phyloP scores from a whole-genome alignment of 2,888 invertebrate genomes.

The Athetis lepigone region DNA sequence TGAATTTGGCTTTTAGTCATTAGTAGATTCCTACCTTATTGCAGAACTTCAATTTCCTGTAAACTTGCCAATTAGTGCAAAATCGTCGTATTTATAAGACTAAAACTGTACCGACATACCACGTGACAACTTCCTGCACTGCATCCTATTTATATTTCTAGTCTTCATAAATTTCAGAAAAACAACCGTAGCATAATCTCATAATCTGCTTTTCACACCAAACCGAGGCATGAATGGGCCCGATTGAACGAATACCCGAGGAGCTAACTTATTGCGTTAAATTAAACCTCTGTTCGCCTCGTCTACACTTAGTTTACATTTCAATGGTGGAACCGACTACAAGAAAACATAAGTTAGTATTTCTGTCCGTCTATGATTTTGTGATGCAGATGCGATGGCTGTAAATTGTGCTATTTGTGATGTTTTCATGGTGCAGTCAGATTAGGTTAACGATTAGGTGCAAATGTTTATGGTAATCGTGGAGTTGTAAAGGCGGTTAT shows the following conservation, averaged over 20 bases:
- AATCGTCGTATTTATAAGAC: too few species aligned
- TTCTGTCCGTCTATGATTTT: conserved; percentile 42
- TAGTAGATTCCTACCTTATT: too few species aligned
- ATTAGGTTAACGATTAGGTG: conserved; percentile 14
- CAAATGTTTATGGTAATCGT: conserved; percentile 6
- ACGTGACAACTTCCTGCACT: too few species aligned
- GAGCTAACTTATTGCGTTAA: conserved; percentile 48
- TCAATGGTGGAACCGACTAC: conserved; percentile 47
- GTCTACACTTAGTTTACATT: conserved; percentile 56
- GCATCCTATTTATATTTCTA: background rate
- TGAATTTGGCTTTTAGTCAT: too few species aligned
- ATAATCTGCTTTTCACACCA: conserved; percentile 50
- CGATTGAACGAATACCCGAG: conserved; percentile 35
- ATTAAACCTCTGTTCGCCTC: conserved; percentile 47
- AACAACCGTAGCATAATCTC: conserved; percentile 20
- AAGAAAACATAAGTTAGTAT: conserved; percentile 45
- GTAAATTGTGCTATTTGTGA: conserved; percentile 37
- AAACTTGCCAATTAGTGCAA: too few species aligned
- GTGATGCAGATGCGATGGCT: conserved; percentile 50
- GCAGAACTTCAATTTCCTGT: too few species aligned
- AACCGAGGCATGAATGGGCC: conserved; percentile 34
- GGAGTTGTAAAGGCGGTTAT: background rate
- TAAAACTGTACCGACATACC: too few species aligned
- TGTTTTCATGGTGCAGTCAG: conserved; percentile 21
- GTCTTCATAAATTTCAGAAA: conserved; percentile 7